Percentiles rank a stretch among this genome's conserved stretches.
phyloP scores from a whole-genome alignment of 2,888 invertebrate genomes.

The Nomada fucata region DNA sequence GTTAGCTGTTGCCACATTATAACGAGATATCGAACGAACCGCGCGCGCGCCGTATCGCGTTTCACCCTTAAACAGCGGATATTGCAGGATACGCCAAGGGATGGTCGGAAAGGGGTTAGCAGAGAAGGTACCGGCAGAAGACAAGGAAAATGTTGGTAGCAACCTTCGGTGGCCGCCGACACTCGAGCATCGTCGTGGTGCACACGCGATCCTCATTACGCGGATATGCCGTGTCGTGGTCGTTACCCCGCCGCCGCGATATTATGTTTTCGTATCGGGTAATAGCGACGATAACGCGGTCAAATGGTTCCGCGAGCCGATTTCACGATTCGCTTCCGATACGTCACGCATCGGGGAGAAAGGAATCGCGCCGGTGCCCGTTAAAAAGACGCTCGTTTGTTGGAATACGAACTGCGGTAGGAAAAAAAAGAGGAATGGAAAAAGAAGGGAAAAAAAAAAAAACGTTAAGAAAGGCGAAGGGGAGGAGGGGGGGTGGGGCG shows the following conservation, averaged over 20 bases:
- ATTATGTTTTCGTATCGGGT: conserved; percentile 69
- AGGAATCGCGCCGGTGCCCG: neutral
- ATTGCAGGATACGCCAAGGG: conserved; percentile 53
- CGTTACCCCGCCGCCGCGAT: conserved; percentile 62
- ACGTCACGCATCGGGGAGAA: neutral
- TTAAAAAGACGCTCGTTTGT: conserved; percentile 24
- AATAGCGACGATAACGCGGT: conserved; percentile 53
- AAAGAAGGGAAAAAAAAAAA: too few relatives aligned
- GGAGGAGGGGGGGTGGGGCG: neutral
- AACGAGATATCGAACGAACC: conserved; percentile 81
- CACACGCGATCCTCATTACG: conserved; percentile 83
- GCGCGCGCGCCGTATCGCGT: conserved; percentile 76
- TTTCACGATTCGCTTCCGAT: conserved; percentile 29
- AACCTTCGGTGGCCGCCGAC: conserved; percentile 44
- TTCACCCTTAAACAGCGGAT: conserved; percentile 80
- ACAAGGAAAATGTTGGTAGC: conserved; percentile 62
- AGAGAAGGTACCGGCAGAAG: conserved; percentile 60
- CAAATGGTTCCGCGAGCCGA: conserved; percentile 33
- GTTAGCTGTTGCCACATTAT: conserved; percentile 75
- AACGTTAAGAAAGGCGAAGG: too few relatives aligned
- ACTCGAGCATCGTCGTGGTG: conserved; percentile 62
- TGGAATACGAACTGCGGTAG: neutral
- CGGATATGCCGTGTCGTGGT: conserved; percentile 67
- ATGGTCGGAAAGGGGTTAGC: conserved; percentile 52
- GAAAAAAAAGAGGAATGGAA: neutral